Conservation (phyloP, 2,888 invertebrate genomes). For the Drosophila melanosoma region DNA sequence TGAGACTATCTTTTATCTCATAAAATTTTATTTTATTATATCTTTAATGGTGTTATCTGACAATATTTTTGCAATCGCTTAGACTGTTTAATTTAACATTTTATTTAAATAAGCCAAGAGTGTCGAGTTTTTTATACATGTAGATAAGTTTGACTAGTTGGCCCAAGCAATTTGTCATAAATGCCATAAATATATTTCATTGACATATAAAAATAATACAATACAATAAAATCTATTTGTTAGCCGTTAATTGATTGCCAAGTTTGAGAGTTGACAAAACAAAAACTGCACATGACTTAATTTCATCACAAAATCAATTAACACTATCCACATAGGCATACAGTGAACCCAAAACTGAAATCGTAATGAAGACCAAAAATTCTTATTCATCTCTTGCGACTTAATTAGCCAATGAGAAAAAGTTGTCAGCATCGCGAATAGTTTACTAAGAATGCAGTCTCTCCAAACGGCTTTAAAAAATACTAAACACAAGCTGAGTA, state of each 20-base stretch:
- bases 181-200: constrained; percentile 44
- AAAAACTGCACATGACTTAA: constrained; percentile 69
- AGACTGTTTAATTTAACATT: background rate
- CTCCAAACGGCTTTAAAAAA: constrained; percentile 45
- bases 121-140: background rate
- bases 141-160: constrained; percentile 6
- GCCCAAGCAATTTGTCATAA: constrained; percentile 55
- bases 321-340: constrained; percentile 43
- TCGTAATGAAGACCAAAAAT: constrained; percentile 67
- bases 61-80: background rate
- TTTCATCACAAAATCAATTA: constrained; percentile 60
- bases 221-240: constrained; percentile 69
- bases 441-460: constrained; percentile 64
- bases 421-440: constrained; percentile 40
- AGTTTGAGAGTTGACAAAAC: constrained; percentile 38
- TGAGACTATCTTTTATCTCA: background rate
- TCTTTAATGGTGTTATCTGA: background rate
- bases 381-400: constrained; percentile 65
- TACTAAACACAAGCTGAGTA: constrained; percentile 35
- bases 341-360: constrained; percentile 27
- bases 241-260: constrained; percentile 74
- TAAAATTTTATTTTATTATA: background rate
- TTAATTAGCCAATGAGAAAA: constrained; percentile 66
- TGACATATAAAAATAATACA: constrained; percentile 45
- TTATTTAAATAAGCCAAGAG: constrained; percentile 6